Conservation (phyloP, 2,888 invertebrate genomes). For the Heliconius hortense region DNA sequence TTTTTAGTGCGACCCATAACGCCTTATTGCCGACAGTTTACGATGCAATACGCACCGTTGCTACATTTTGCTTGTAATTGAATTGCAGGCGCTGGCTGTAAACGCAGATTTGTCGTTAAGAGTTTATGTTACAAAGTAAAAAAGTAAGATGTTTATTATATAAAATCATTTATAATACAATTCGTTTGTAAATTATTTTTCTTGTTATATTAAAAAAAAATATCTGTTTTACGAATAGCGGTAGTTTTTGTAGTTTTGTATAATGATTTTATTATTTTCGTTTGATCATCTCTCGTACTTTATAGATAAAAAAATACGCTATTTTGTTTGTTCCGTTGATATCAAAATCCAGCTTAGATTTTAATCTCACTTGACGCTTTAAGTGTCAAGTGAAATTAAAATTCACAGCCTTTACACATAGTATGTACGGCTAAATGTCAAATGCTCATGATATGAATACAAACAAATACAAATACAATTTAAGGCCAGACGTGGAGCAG, state of each 20-base stretch:
- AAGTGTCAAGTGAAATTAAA: not conserved
- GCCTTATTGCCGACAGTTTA: conserved; percentile 68
- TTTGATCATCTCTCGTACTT: too few species aligned
- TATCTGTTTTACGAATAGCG: not conserved
- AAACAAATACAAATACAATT: not conserved
- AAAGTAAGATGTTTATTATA: not conserved
- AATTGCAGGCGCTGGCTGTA: conserved; percentile 70
- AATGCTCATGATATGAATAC: not conserved
- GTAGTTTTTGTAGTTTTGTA: too few species aligned
- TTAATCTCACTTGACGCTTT: too few species aligned
- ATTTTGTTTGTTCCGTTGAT: too few species aligned
- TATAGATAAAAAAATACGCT: too few species aligned
- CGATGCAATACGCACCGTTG: conserved; percentile 72
- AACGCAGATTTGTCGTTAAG: conserved; percentile 25
- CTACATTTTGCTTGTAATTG: conserved; percentile 75
- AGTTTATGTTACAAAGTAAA: conserved; percentile 14
- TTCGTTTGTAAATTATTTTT: not conserved
- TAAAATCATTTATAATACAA: not conserved
- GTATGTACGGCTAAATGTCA: not conserved
- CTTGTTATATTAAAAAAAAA: not conserved
- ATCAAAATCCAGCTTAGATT: too few species aligned
- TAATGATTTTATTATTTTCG: too few species aligned
- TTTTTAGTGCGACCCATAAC: conserved; percentile 62
- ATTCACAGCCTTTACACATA: not conserved
- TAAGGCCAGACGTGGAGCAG: too few species aligned